phyloP scores from a whole-genome alignment of 1,140 invertebrate genomes.

The Popillia japonica region DNA sequence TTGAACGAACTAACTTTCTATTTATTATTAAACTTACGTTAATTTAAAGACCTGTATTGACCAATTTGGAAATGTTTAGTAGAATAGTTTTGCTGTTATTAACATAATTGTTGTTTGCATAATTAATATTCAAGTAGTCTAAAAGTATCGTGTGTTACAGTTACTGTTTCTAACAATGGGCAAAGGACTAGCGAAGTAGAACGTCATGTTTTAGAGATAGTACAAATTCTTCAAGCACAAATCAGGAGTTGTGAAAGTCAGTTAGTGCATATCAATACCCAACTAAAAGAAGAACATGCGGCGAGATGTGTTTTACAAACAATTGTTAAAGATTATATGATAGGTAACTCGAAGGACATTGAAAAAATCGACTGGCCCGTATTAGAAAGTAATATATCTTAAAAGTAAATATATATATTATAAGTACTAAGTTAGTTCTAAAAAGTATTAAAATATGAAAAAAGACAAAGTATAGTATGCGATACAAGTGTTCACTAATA shows the following conservation, averaged over 20 bases:
- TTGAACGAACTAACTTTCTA: no score
- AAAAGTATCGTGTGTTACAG: constrained; percentile 34
- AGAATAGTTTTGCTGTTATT: constrained; percentile 21
- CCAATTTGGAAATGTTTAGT: neutral
- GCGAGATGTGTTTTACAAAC: constrained; percentile 56
- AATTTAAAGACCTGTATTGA: no score
- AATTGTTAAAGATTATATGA: constrained; percentile 55
- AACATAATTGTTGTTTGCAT: constrained; percentile 21
- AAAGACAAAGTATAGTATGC: neutral
- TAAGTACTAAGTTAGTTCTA: neutral
- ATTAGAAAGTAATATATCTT: constrained; percentile 53
- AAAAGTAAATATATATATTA: neutral
- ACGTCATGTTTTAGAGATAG: constrained; percentile 47
- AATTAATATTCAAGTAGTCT: neutral
- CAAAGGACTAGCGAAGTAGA: constrained; percentile 42
- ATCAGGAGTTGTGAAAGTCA: constrained; percentile 56
- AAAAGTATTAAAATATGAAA: constrained; percentile 15
- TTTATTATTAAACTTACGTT: no score
- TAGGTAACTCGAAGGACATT: constrained; percentile 50
- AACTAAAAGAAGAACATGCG: constrained; percentile 56
- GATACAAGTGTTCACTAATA: constrained; percentile 2
- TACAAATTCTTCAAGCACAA: constrained; percentile 53
- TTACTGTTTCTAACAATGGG: constrained; percentile 10
- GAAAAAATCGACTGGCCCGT: constrained; percentile 54
- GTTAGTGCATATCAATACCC: constrained; percentile 50